phyloP scores from a whole-genome alignment of 2,113 vertebrate species.

The Athene noctua region DNA sequence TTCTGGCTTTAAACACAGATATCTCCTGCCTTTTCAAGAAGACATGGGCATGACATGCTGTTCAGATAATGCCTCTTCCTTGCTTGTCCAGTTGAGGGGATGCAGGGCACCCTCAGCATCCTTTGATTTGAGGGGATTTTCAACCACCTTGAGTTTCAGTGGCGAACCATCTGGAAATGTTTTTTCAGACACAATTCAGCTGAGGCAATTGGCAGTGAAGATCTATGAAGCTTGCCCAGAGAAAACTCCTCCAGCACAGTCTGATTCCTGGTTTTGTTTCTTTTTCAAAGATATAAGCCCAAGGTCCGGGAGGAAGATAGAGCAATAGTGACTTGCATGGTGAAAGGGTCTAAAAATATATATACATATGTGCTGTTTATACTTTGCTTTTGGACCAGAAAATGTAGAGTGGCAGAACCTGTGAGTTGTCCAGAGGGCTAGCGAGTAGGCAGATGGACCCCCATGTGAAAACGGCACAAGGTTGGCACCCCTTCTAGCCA shows the following conservation, averaged over 20 bases:
- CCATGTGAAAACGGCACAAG: neutral
- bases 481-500: neutral
- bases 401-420: neutral
- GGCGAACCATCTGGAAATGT: neutral
- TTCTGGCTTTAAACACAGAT: neutral
- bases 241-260: neutral
- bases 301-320: neutral
- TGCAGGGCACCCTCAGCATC: neutral
- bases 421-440: neutral
- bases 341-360: neutral
- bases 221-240: neutral
- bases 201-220: neutral
- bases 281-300: neutral
- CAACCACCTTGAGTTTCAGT: neutral
- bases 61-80: neutral
- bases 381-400: neutral
- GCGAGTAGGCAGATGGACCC: neutral
- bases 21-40: neutral
- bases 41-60: neutral
- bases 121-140: neutral
- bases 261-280: neutral
- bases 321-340: neutral
- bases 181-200: neutral
- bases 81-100: neutral
- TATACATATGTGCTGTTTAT: rapidly evolving